These are phyloP conservation scores for Columbina picui DNA, from an alignment of 2,113 vertebrate species.

Conservation along the genomic window DNA sequence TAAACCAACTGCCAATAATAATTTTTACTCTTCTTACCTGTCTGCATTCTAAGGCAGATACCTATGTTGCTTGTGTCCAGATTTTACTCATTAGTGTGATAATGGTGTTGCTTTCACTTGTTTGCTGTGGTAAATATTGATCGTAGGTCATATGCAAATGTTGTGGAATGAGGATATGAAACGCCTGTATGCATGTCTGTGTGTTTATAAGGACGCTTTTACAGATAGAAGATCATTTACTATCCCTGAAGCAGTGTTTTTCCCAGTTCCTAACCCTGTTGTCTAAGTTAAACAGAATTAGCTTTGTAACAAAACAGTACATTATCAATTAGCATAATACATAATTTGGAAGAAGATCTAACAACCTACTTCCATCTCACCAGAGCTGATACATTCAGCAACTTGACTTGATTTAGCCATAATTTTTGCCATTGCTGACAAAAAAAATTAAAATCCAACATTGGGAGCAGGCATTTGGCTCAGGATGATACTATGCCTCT, in stretches of 20 bases:
- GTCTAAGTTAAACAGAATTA: background rate
- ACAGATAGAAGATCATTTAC: background rate
- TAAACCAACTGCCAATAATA: background rate
- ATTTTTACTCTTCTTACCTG: background rate
- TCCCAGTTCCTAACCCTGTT: background rate
- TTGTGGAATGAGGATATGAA: background rate
- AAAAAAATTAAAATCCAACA: background rate
- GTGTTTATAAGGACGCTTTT: background rate
- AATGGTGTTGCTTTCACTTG: background rate
- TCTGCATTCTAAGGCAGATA: background rate
- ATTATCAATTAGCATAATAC: background rate
- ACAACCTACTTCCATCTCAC: background rate
- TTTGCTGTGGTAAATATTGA: background rate
- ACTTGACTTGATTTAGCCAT: background rate
- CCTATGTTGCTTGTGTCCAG: background rate
- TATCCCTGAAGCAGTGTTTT: background rate
- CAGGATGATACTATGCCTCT: background rate
- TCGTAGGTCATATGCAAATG: background rate
- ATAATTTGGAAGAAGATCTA: background rate
- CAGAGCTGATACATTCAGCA: background rate
- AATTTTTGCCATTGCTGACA: background rate
- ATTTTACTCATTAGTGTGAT: background rate
- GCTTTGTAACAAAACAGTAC: background rate
- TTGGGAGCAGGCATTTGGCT: background rate
- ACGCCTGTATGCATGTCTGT: background rate